Evolutionary conservation across 2,888 invertebrate genomes (phyloP).

Genomic region (Coelinius sp.): DNA sequence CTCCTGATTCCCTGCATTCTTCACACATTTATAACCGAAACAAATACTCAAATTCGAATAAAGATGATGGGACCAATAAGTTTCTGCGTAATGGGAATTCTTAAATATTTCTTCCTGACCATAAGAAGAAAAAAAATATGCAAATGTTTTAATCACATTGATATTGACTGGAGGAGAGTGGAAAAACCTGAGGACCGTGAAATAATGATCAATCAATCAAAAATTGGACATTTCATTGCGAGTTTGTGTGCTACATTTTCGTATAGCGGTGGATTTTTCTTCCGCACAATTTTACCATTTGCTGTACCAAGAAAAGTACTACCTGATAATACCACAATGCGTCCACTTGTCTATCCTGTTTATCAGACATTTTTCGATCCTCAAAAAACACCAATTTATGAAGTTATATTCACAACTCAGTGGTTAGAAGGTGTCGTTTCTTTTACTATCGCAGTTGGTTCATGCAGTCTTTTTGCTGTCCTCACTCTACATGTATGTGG

Average conservation of each 20-base stretch:
- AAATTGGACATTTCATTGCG: slow-evolving; percentile 46
- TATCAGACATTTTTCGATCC: slow-evolving; percentile 22
- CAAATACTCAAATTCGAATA: slow-evolving; percentile 14
- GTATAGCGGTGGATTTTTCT: slow-evolving; percentile 50
- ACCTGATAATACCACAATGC: slow-evolving; percentile 44
- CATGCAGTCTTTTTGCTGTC: slow-evolving; percentile 49
- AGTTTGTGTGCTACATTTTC: slow-evolving; percentile 48
- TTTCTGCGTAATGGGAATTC: slow-evolving; percentile 49
- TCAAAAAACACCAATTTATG: slow-evolving; percentile 45
- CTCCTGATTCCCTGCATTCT: slow-evolving; percentile 20
- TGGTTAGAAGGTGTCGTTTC: slow-evolving; percentile 41
- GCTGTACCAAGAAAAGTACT: slow-evolving; percentile 35
- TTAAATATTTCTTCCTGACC: slow-evolving; percentile 48
- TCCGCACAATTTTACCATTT: slow-evolving; percentile 46
- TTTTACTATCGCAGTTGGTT: slow-evolving; percentile 44
- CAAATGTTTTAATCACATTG: slow-evolving; percentile 49
- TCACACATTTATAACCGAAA: slow-evolving; percentile 17
- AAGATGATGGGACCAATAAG: slow-evolving; percentile 53
- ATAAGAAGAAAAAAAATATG: slow-evolving; percentile 46
- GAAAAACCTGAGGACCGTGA: slow-evolving; percentile 36
- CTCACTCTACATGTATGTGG: slow-evolving; percentile 55
- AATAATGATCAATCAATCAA: slow-evolving; percentile 50
- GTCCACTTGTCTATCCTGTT: slow-evolving; percentile 32
- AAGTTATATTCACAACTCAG: slow-evolving; percentile 50
- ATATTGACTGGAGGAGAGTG: slow-evolving; percentile 51